Conservation (phyloP, 2,888 invertebrate species). For the Trissoscelio sp. region DNA sequence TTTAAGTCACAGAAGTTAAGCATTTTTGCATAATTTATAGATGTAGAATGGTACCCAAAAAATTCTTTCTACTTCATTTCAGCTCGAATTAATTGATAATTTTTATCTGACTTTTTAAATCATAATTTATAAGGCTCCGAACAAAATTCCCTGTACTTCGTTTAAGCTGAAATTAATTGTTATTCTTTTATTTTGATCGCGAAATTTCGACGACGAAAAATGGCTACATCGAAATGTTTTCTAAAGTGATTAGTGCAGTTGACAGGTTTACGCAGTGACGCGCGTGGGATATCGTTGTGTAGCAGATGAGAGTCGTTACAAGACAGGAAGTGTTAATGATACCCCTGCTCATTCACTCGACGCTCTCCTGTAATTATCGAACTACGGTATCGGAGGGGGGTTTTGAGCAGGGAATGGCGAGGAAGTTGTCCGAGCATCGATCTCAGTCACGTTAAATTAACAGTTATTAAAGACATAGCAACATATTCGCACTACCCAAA, state of each 20-base stretch:
- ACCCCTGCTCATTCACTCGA: constrained; percentile 82
- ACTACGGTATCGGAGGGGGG: constrained; percentile 73
- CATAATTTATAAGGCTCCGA: too few relatives aligned
- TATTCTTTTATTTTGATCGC: too few relatives aligned
- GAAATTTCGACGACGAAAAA: too few relatives aligned
- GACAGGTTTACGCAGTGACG: constrained; percentile 80
- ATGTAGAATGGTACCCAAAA: too few relatives aligned
- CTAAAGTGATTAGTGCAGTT: constrained; percentile 76
- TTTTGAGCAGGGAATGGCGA: constrained; percentile 69
- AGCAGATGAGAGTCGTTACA: constrained; percentile 82
- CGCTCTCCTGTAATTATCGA: constrained; percentile 82
- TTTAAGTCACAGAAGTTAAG: too few relatives aligned
- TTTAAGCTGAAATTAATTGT: too few relatives aligned
- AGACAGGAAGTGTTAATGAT: constrained; percentile 83
- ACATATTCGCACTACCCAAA: constrained; percentile 34
- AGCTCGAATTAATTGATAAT: too few relatives aligned
- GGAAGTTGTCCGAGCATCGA: constrained; percentile 71
- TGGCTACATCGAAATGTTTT: constrained; percentile 57
- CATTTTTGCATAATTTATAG: too few relatives aligned
- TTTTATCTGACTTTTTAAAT: too few relatives aligned
- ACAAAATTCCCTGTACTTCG: too few relatives aligned
- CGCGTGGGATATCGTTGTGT: constrained; percentile 77
- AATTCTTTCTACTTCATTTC: too few relatives aligned
- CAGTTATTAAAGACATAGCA: constrained; percentile 71
- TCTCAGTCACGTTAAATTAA: constrained; percentile 71